Evolutionary conservation across 2,113 vertebrate species (phyloP), one percentile per base, ranked within the genome.

Genomic region (Lepus americanus): DNA sequence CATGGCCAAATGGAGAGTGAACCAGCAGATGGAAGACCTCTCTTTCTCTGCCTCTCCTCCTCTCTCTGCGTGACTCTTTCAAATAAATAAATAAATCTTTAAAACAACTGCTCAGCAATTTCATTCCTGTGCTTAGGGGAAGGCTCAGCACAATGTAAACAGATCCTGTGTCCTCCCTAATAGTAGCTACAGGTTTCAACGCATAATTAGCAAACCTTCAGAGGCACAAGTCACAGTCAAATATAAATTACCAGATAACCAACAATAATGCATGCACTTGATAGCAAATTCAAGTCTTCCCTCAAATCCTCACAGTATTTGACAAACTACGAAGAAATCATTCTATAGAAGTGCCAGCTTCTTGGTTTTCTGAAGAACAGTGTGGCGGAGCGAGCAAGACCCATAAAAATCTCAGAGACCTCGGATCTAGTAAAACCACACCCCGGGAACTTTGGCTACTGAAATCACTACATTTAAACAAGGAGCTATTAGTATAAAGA

Each of bases 371-470:
- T 67, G 9, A 90, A 89, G 49, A 86, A 69, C 13, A 89, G 33
- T 4, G 72, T 3, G 49, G 69, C 78, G 88, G 64, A 86, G 74
- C 31, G 7, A 79, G 29, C 70, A 72, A 61, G n/a, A 84, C 59
- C 33, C 87, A 87, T 84, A 87, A 92, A 95, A 92, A 89, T 53
- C 82, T 51, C 85, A n/a, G 95, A 83, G 89, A 80, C 95, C 95
- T 96, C 25, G 95, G 92, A 94, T 93, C 96, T 39, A 96, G 77
- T 91, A 83, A 93, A 93, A 87, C 84, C 77, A 87, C 84, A 87
- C 94, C 94, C 80, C 96, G 84, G 92, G 87, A 87, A 95, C 66
- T 80, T 93, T 93, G 89, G 89, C 92, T 73, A 80, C 88, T 77
- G 92, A 96, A 89, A 94, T 77, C 90, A 89, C 67, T 80, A 87